phyloP scores from a whole-genome alignment of 2,888 invertebrate species.

The Sceliomorpha sp. region DNA sequence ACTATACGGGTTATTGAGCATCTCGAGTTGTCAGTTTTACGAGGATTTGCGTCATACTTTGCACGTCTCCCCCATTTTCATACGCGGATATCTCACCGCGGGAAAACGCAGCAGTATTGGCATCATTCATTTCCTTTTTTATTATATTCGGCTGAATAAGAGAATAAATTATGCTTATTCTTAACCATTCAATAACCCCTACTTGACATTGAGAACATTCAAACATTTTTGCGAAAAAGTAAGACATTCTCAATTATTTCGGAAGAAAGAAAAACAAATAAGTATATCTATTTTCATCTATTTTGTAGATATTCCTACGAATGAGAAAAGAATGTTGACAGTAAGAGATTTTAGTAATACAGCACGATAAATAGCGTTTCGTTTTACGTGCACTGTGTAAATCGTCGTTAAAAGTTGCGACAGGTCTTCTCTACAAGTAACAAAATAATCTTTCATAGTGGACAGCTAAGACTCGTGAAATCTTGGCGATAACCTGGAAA shows the following conservation, averaged over 20 bases:
- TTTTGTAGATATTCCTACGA: too few species aligned
- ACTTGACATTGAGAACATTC: conserved; percentile 39
- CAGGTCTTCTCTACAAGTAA: conserved; percentile 17
- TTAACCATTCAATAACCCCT: conserved; percentile 42
- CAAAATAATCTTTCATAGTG: conserved; percentile 53
- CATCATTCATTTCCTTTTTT: conserved; percentile 57
- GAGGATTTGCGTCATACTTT: conserved; percentile 65
- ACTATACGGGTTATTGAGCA: conserved; percentile 68
- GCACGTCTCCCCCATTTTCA: conserved; percentile 58
- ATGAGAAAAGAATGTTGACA: too few species aligned
- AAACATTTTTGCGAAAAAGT: too few species aligned
- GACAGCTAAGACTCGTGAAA: conserved; percentile 59
- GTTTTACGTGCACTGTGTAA: conserved; percentile 33
- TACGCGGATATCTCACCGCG: conserved; percentile 54
- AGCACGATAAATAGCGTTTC: too few species aligned
- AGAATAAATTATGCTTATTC: conserved; percentile 19
- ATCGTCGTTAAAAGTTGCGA: conserved; percentile 46
- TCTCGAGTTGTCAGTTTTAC: conserved; percentile 66
- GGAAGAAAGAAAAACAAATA: too few species aligned
- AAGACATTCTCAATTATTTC: too few species aligned
- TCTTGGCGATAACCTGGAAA: conserved; percentile 58
- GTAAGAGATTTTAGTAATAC: too few species aligned
- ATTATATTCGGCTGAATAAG: conserved; percentile 45
- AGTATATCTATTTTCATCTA: too few species aligned
- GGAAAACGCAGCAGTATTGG: conserved; percentile 59